Evolutionary conservation across 1,140 invertebrate species (phyloP).

Genomic region (Heliothis virescens): DNA sequence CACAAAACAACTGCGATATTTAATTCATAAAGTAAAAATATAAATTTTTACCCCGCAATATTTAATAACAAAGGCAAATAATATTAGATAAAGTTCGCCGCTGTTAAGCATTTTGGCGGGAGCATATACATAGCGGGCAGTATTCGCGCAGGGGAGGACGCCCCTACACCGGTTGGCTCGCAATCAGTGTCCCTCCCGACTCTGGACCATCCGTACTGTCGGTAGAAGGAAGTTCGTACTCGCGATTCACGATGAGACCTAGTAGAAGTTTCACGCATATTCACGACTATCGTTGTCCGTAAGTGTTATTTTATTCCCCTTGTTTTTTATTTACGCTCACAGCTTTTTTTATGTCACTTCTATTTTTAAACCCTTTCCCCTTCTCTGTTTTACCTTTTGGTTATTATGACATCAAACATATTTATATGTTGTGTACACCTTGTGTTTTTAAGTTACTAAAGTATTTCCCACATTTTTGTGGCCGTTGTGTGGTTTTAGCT

Average conservation of each 20-base stretch:
- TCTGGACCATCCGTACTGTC: slow-evolving; percentile 43
- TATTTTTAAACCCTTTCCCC: slow-evolving; percentile 18
- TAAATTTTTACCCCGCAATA: background rate
- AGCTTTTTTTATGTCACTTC: background rate
- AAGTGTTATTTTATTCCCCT: slow-evolving; percentile 55
- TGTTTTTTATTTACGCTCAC: background rate
- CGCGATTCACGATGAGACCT: slow-evolving; percentile 41
- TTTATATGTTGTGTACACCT: too few relatives aligned
- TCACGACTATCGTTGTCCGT: slow-evolving; percentile 68
- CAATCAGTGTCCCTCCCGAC: slow-evolving; percentile 42
- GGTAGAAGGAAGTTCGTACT: slow-evolving; percentile 4
- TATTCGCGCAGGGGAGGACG: slow-evolving; percentile 21
- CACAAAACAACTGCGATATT: too few relatives aligned
- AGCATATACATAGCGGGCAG: background rate
- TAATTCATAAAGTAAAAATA: too few relatives aligned
- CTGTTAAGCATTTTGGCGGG: slow-evolving; percentile 20
- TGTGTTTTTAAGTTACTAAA: too few relatives aligned
- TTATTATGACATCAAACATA: too few relatives aligned
- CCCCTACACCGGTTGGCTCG: slow-evolving; percentile 28
- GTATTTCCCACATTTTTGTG: background rate
- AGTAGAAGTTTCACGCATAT: slow-evolving; percentile 58
- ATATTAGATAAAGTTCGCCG: background rate
- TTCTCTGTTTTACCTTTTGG: background rate
- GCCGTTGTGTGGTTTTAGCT: too few relatives aligned
- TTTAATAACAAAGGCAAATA: background rate